Evolutionary conservation across 1,140 invertebrate genomes (phyloP).

Genomic region (Diuraphis noxia): DNA sequence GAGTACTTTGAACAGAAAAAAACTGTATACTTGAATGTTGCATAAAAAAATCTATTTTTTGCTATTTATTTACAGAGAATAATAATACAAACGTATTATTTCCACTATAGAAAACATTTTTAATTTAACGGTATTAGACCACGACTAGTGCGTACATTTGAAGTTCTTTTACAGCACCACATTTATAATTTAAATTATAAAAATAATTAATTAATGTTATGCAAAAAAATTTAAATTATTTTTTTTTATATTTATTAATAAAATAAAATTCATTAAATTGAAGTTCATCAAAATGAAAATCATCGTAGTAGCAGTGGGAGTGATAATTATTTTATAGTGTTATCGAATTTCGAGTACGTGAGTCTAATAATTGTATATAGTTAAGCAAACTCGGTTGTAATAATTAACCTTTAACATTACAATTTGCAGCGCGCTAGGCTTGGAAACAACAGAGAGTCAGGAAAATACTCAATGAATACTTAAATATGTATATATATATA

Average conservation of each 20-base stretch:
- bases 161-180: background rate
- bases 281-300: background rate
- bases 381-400: background rate
- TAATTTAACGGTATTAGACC: background rate
- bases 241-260: background rate
- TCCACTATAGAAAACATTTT: background rate
- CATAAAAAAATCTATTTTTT: background rate
- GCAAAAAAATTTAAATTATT: background rate
- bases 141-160: background rate
- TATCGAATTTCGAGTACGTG: background rate
- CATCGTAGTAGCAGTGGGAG: background rate
- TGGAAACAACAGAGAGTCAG: background rate
- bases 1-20: background rate
- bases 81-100: background rate
- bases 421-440: background rate
- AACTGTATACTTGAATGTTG: background rate
- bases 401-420: background rate
- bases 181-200: background rate
- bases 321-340: background rate
- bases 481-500: no score
- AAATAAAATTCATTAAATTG: background rate
- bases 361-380: background rate
- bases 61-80: background rate
- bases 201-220: background rate
- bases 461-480: no score